A percentile compares a stretch with the other conserved stretches of the same genome.
phyloP scores from a whole-genome alignment of 1,140 invertebrate genomes.

The Coenobita brevimanus region DNA sequence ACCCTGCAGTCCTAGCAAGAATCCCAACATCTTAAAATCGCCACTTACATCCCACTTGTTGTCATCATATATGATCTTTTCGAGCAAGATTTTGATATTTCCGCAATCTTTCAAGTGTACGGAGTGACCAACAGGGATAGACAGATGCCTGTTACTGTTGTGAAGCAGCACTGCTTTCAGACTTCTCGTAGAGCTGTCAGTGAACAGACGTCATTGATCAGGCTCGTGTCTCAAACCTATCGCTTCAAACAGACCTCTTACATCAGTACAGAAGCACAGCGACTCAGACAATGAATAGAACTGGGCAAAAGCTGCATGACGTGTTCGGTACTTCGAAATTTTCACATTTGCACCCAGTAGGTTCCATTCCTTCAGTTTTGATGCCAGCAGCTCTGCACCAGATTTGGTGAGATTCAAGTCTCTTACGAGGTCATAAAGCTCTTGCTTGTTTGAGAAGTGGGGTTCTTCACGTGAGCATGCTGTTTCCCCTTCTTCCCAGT shows the following conservation, averaged over 20 bases:
- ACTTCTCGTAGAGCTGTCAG: slow-evolving; percentile 12
- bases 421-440: slow-evolving; percentile 8
- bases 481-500: no score
- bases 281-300: background rate
- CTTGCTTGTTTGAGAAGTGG: slow-evolving; percentile 8
- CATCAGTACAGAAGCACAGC: slow-evolving; percentile 18
- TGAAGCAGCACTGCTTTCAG: slow-evolving; percentile 7
- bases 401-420: slow-evolving; percentile 10
- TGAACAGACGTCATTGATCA: slow-evolving; percentile 1
- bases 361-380: slow-evolving; percentile 25
- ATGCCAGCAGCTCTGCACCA: background rate
- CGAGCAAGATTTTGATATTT: slow-evolving; percentile 38
- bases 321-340: background rate
- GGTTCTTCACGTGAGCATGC: no score
- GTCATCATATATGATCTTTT: slow-evolving; percentile 49
- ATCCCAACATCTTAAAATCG: slow-evolving; percentile 69
- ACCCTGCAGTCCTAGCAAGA: slow-evolving; percentile 71
- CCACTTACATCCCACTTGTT: slow-evolving; percentile 70
- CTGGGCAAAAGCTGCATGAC: slow-evolving; percentile 16
- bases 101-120: slow-evolving; percentile 51
- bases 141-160: slow-evolving; percentile 33
- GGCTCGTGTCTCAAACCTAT: slow-evolving; percentile 10
- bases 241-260: slow-evolving; percentile 7
- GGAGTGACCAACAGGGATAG: slow-evolving; percentile 59
- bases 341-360: background rate